A percentile compares a stretch with the other conserved stretches of the same genome.
Conservation (phyloP, 2,797 vertebrate species). For the Melanotaenia boesemani region DNA sequence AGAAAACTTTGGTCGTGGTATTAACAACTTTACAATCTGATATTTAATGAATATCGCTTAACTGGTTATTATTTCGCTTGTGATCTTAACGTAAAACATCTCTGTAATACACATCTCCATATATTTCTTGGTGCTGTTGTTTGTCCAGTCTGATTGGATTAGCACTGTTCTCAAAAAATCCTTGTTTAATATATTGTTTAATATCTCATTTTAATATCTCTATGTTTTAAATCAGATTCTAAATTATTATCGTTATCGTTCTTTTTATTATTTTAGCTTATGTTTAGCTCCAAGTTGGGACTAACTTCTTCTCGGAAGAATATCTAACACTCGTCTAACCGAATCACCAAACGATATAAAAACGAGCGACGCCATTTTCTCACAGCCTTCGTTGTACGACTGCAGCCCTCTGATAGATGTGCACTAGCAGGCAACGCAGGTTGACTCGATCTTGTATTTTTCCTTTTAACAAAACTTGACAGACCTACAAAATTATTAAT, state of each 20-base stretch:
- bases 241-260: not conserved
- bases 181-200: not conserved
- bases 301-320: conserved; percentile 75
- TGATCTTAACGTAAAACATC: not conserved
- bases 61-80: not conserved
- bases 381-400: not conserved
- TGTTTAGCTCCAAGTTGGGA: not conserved
- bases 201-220: fast-evolving
- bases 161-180: fast-evolving
- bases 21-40: fast-evolving
- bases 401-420: fast-evolving
- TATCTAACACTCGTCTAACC: not conserved
- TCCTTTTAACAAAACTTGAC: not conserved
- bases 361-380: not conserved
- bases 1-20: not conserved
- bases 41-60: not conserved
- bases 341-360: conserved; percentile 65
- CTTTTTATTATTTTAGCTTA: not conserved
- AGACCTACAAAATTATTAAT: fast-evolving
- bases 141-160: not conserved
- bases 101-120: fast-evolving
- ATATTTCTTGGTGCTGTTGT: fast-evolving
- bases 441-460: not conserved
- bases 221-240: fast-evolving
- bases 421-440: conserved; percentile 5